Conservation (phyloP, 2,888 invertebrate genomes). For the Choristoneura rosaceana region DNA sequence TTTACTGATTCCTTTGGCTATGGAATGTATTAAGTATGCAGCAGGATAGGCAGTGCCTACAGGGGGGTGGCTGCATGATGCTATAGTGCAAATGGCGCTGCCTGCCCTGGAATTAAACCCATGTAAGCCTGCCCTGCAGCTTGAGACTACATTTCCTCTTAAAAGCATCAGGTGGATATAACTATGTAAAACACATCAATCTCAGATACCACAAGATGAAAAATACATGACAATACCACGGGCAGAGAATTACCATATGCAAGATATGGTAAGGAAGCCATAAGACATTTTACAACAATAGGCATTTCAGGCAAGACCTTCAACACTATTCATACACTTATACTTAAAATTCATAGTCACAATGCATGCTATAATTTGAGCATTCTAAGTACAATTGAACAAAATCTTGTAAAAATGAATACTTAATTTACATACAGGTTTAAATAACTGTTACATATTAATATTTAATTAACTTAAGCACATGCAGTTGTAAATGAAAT, state of each 20-base stretch:
- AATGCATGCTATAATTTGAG: conserved; percentile 39
- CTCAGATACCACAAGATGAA: conserved; percentile 1
- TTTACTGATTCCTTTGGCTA: no score
- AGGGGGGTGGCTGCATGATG: no score
- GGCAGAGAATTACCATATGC: conserved; percentile 26
- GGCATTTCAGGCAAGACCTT: conserved; percentile 38
- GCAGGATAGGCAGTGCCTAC: no score
- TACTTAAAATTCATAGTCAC: conserved; percentile 37
- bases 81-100: no score
- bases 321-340: conserved; percentile 36
- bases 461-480: conserved; percentile 22
- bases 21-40: no score
- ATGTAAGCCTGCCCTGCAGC: not conserved
- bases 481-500: conserved; percentile 20
- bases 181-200: not conserved
- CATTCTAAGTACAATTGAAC: conserved; percentile 30
- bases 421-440: conserved; percentile 20
- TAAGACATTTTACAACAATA: conserved; percentile 37
- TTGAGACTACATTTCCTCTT: not conserved
- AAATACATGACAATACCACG: conserved; percentile 6
- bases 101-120: no score
- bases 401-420: conserved; percentile 20
- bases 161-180: not conserved
- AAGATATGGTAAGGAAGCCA: conserved; percentile 21
- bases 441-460: conserved; percentile 28